Evolutionary conservation across 2,888 invertebrate genomes (phyloP), one percentile per base, ranked within the genome.

Genomic region (Agrenia bidenticulata): DNA sequence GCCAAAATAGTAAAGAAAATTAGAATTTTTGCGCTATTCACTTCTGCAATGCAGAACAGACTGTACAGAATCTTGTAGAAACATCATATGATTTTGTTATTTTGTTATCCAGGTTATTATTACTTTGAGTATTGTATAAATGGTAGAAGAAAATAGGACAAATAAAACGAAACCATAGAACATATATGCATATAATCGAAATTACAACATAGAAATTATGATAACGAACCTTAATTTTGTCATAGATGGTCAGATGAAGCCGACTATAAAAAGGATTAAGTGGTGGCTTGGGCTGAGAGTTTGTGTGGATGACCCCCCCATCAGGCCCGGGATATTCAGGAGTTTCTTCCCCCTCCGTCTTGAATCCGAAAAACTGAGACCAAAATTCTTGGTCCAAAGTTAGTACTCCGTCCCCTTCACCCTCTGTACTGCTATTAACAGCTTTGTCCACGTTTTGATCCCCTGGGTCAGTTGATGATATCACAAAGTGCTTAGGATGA

Each of bases 251-350:
- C 1, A 67, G n/a, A 26, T 70, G 54, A 1, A 65, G 37, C 11
- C 67, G 23, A 41, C 53, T 39, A 24, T 63, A 67, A 45, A 67
- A 70, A 0, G 70, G 70, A 55, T 66, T 63, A 5, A 67, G 27
- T 11, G 61, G 57, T 23, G 64, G 56, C 17, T 45, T 60, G 15
- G 39, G 39, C 19, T 27, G 32, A 9, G 19, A 39, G 4, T 27
- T 15, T 19, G 41, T 27, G n/a, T 2, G 9, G 15, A 11, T 32
- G 11, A n/a, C 56, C 13, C 2, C 21, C 58, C 15, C 63, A 32
- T 2, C 63, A 56, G 11, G 57, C 54, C 17, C 53, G 59, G 21
- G 21, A 9, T 11, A 17, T n/a, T 37, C 27, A 17, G 56, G 37
- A 9, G 13, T 27, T 24, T 23, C 13, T 17, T 32, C 56, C 27